Evolutionary conservation across 2,888 invertebrate species (phyloP), one percentile per base, ranked within the genome.

Genomic region (Drosophila ustulata): DNA sequence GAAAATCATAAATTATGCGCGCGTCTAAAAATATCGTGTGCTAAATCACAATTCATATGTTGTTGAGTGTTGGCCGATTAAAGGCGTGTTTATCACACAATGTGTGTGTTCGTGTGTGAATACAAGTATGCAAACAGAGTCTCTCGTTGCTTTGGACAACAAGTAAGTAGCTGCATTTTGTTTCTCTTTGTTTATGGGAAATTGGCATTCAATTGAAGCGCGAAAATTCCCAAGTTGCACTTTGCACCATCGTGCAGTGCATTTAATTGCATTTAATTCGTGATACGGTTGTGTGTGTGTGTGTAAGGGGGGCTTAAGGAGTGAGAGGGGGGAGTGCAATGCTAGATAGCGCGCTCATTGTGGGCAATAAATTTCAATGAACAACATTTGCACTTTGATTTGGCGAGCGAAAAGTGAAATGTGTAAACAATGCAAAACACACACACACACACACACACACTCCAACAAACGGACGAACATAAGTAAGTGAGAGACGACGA

Each of bases 331-430:
- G 18, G 18, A 18, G 18, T 18, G 18, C 30, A 1, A 9, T 3
- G 7, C 45, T 37, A 26, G 26, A 37, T 23, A 39, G 37, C 23
- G n/a, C 25, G 37, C 39, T 37, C 45, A 26, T 34, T 63, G 57
- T 47, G 25, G 55, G 63, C 71, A 83, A 82, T 82, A 63, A 82
- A 81, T 78, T 80, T 79, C 75, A 82, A 82, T 83, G 66, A 73
- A 66, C 11, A 74, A 23, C 49, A 73, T 70, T 76, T 76, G 70
- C 74, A 76, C 73, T 70, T 59, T 74, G 66, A 71, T 66, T 66
- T 66, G 23, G 28, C 30, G 11, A 37, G 30, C 11, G 11, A 66
- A 75, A 75, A 73, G 66, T 64, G 65, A 75, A 73, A 72, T 43
- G 65, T 67, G 55, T 45, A 50, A 62, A 66, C 59, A 75, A 43